A percentile compares a stretch with the other conserved stretches of the same genome.
These are phyloP conservation scores for Rhipidura dahli DNA, from an alignment of 2,113 vertebrate species.

Conservation along the genomic window DNA sequence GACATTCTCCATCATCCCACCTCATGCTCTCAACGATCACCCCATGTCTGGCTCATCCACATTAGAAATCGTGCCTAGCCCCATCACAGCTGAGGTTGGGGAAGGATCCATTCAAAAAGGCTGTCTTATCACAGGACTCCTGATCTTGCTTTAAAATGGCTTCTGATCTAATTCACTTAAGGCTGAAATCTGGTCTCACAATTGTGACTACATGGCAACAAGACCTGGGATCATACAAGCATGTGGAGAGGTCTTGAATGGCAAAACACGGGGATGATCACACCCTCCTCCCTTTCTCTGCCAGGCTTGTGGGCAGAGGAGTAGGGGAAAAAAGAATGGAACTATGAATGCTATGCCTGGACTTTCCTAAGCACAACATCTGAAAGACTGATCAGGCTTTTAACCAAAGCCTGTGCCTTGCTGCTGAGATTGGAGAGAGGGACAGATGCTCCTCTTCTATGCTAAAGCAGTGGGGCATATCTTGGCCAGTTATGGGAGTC, in stretches of 20 bases:
- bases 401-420: not conserved
- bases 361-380: not conserved
- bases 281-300: not conserved
- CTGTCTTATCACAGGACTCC: not conserved
- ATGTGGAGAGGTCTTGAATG: not conserved
- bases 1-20: not conserved
- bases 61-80: not conserved
- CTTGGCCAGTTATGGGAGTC: not conserved
- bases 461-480: not conserved
- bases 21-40: rapidly evolving
- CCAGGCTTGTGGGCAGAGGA: not conserved
- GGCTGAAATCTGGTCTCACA: not conserved
- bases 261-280: not conserved
- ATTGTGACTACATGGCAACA: not conserved
- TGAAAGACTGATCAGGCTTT: not conserved
- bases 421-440: not conserved
- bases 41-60: rapidly evolving
- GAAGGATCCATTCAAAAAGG: not conserved
- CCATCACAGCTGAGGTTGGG: not conserved
- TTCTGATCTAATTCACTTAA: slow-evolving; percentile 21
- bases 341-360: not conserved
- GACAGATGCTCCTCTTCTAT: not conserved
- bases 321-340: not conserved
- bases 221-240: not conserved
- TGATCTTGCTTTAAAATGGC: slow-evolving; percentile 48